phyloP scores from a whole-genome alignment of 2,797 vertebrate species.

The Tokudaia tokunoshimensis region DNA sequence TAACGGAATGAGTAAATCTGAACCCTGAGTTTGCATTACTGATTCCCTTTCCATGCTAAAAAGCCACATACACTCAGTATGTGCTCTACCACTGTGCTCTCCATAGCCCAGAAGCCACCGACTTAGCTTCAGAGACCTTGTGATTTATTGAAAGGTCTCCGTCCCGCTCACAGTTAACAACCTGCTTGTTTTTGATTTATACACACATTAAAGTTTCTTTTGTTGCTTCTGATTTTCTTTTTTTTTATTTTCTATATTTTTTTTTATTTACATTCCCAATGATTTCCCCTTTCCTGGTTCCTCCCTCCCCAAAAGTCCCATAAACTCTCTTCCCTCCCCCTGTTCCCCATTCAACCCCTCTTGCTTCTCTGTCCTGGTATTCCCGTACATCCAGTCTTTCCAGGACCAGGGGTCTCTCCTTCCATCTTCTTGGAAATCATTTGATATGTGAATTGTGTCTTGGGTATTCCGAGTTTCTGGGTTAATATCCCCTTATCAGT shows the following conservation, averaged over 20 bases:
- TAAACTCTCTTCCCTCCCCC: too few relatives aligned
- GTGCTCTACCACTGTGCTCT: neutral
- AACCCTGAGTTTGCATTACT: neutral
- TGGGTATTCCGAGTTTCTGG: too few relatives aligned
- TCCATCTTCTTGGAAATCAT: too few relatives aligned
- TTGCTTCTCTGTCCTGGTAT: too few relatives aligned
- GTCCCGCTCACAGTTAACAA: neutral
- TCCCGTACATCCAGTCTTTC: too few relatives aligned
- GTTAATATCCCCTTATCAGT: too few relatives aligned
- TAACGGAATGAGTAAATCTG: neutral
- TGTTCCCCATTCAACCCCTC: too few relatives aligned
- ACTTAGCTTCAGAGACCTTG: neutral
- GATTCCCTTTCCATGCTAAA: neutral
- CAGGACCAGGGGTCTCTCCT: too few relatives aligned
- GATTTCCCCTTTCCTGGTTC: too few relatives aligned
- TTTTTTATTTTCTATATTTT: neutral
- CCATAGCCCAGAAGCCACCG: neutral
- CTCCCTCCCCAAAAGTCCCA: too few relatives aligned
- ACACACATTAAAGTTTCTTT: neutral
- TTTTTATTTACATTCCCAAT: too few relatives aligned
- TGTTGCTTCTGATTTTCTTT: constrained; percentile 22
- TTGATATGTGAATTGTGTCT: too few relatives aligned
- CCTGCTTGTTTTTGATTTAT: neutral
- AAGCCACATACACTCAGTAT: neutral
- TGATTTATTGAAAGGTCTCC: neutral